Evolutionary conservation across 2,113 vertebrate genomes (phyloP).

Genomic region (Tetrao urogallus): DNA sequence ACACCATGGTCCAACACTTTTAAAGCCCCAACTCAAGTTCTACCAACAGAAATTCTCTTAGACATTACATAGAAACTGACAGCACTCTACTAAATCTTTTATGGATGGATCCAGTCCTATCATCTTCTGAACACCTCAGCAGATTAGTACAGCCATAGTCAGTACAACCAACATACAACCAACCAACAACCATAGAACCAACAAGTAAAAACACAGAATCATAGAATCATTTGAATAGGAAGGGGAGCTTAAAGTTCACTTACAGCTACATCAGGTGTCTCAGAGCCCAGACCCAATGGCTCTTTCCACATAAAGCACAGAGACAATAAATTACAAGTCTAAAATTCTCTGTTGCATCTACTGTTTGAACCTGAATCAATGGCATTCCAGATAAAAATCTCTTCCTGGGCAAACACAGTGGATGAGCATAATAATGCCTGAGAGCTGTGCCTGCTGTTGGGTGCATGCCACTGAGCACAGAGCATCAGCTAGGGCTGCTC

Average conservation of each 20-base stretch:
- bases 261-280: too few species aligned
- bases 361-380: neutral
- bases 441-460: fast-evolving
- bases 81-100: neutral
- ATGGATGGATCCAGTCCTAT: neutral
- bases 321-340: neutral
- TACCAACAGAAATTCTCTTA: neutral
- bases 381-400: neutral
- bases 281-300: neutral
- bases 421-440: neutral
- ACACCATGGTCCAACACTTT: neutral
- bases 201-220: too few species aligned
- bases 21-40: neutral
- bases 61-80: neutral
- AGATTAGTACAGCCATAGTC: neutral
- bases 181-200: too few species aligned
- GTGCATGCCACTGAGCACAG: neutral
- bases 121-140: neutral
- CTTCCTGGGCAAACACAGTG: neutral
- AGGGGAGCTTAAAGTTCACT: too few species aligned
- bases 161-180: too few species aligned
- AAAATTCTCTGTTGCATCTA: neutral
- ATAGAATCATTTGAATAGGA: too few species aligned
- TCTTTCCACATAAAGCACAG: neutral
- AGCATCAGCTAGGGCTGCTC: neutral